phyloP scores from a whole-genome alignment of 2,797 vertebrate species.

The Smutsia gigantea region DNA sequence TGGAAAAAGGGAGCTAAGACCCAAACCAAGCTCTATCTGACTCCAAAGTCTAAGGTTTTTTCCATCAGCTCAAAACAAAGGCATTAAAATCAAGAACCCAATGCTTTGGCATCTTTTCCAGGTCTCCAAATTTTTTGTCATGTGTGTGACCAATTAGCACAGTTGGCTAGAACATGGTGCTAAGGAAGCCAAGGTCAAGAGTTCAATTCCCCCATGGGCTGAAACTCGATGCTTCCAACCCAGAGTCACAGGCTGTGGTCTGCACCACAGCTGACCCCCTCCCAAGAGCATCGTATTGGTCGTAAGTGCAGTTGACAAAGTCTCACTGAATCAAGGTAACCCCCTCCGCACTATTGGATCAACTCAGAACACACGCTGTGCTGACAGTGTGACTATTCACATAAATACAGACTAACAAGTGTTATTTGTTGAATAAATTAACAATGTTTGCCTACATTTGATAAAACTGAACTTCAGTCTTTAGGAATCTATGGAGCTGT shows the following conservation, averaged over 20 bases:
- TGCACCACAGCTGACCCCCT: constrained; percentile 3
- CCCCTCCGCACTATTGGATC: neutral
- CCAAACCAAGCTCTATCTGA: neutral
- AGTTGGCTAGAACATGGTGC: constrained; percentile 67
- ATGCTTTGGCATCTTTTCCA: constrained; percentile 19
- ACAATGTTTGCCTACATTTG: constrained; percentile 51
- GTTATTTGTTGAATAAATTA: constrained; percentile 41
- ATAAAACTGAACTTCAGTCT: constrained; percentile 43
- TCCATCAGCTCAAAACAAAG: neutral
- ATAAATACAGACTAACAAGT: neutral
- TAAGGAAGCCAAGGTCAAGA: constrained; percentile 72
- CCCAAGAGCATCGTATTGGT: neutral
- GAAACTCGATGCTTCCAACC: constrained; percentile 60
- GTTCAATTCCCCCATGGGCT: constrained; percentile 35
- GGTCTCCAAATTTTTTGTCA: constrained; percentile 46
- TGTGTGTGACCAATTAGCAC: constrained; percentile 74
- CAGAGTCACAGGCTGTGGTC: neutral
- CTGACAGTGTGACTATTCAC: neutral
- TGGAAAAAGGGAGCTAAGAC: neutral
- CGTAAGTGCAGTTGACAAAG: neutral
- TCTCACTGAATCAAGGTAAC: neutral
- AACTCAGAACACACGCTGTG: neutral
- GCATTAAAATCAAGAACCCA: neutral
- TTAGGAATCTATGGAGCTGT: neutral
- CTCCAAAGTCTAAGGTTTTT: neutral